Evolutionary conservation across 1,140 invertebrate species (phyloP), one percentile per base, ranked within the genome.

Genomic region (Galendromus occidentalis): DNA sequence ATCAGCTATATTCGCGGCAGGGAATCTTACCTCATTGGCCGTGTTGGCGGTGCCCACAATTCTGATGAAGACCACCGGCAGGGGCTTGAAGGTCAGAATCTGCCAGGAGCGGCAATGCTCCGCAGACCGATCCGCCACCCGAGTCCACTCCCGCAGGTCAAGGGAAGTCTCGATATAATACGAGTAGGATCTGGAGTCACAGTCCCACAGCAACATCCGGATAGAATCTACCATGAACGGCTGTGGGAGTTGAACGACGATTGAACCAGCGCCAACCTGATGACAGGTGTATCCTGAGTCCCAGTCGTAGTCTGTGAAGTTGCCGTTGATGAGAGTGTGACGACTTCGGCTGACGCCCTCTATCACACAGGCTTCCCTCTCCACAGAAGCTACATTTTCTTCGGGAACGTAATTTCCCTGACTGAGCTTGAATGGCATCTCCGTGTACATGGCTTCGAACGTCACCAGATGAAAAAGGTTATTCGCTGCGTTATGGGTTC

Each of bases 201-300:
- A 95, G 78, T 98, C 94, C 94, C 94, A 98, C 63, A 98, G 79
- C 45, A 98, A 76, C 71, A 98, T 78, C 71, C 86, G 45, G 14
- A 97, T 86, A 7, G 88, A 91, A 55, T 85, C 83, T 64, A 98
- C 82, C 68, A 94, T 81, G 76, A 94, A 98, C 1, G 95, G 94
- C 77, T 98, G 94, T 20, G 90, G 88, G 67, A 98, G 80, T 78
- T 97, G 92, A 65, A 98, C 84, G 68, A 91, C 81, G 73, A 98
- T 96, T 67, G 85, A 83, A 33, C 94, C 93, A 71, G 86, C 91
- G 68, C 93, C 92, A 44, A 99, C 78, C 78, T 98, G 94, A 80
- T 98, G 95, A 76, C 93, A 98, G 1, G 93, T 98, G 76, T 98
- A 98, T 51, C 95, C 91, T 68, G 85, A 89, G 76, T 98, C 93